Conservation (phyloP, 2,113 vertebrate genomes). For the Callorhinus ursinus region DNA sequence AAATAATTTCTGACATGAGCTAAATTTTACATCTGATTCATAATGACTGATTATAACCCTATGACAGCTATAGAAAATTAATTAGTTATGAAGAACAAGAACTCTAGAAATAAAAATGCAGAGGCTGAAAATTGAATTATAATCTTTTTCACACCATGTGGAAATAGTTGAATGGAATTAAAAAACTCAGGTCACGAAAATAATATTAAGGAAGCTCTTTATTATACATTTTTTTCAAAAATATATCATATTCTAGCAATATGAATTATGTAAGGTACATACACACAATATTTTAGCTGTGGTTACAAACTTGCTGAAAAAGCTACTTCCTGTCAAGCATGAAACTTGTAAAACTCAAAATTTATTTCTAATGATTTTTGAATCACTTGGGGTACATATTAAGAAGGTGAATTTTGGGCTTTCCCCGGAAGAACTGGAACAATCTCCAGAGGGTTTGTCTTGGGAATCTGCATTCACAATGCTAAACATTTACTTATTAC, state of each 20-base stretch:
- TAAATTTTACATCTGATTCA: conserved; percentile 82
- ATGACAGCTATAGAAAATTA: conserved; percentile 79
- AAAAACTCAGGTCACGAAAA: conserved; percentile 40
- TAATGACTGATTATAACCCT: conserved; percentile 77
- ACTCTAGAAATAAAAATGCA: conserved; percentile 80
- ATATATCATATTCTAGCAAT: neutral
- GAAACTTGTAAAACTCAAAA: conserved; percentile 49
- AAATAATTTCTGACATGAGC: conserved; percentile 77
- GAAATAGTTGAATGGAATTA: conserved; percentile 46
- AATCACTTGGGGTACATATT: neutral
- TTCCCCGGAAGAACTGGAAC: neutral
- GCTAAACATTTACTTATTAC: neutral
- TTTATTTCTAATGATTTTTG: neutral
- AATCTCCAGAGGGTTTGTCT: neutral
- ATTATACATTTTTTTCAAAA: neutral
- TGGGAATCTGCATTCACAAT: neutral
- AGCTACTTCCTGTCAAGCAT: neutral
- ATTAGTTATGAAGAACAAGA: conserved; percentile 80
- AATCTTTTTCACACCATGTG: conserved; percentile 53
- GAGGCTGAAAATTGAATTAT: conserved; percentile 48
- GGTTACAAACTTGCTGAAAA: neutral
- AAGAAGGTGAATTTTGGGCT: neutral
- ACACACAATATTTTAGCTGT: conserved; percentile 19
- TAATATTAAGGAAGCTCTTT: conserved; percentile 59
- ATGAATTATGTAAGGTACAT: neutral